These are phyloP conservation scores for Panonychus citri DNA, from an alignment of 1,140 invertebrate species.

Conservation along the genomic window DNA sequence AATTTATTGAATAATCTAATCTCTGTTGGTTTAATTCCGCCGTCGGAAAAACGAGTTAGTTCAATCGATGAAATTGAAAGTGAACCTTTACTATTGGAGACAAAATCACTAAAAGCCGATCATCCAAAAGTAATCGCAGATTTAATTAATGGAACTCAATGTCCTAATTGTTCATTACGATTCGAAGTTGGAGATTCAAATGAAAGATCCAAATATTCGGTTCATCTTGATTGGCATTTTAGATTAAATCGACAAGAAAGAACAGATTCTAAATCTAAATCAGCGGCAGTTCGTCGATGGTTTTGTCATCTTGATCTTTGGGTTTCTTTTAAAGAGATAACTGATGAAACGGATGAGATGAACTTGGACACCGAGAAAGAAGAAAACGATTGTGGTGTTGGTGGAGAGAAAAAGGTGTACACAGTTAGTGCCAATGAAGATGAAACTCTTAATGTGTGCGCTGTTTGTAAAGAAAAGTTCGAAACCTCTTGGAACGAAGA, in stretches of 20 bases:
- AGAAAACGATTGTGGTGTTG: background rate
- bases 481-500: conserved; percentile 86
- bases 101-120: conserved; percentile 3
- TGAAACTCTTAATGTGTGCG: conserved; percentile 30
- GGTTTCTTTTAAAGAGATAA: conserved; percentile 80
- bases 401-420: background rate
- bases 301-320: conserved; percentile 27
- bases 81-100: background rate
- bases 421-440: conserved; percentile 19
- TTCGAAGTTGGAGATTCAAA: conserved; percentile 52
- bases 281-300: background rate
- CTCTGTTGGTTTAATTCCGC: conserved; percentile 50
- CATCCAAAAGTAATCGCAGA: conserved; percentile 10
- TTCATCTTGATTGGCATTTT: conserved; percentile 94
- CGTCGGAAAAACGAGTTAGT: background rate
- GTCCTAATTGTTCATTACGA: conserved; percentile 70
- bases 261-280: conserved; percentile 18
- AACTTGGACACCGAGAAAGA: background rate
- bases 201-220: conserved; percentile 42
- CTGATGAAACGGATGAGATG: conserved; percentile 34
- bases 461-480: conserved; percentile 70
- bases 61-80: background rate
- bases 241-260: conserved; percentile 65
- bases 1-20: conserved; percentile 60
- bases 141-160: conserved; percentile 72